These are phyloP conservation scores for Brachypteracias leptosomus DNA, from an alignment of 2,113 vertebrate genomes.

Conservation along the genomic window DNA sequence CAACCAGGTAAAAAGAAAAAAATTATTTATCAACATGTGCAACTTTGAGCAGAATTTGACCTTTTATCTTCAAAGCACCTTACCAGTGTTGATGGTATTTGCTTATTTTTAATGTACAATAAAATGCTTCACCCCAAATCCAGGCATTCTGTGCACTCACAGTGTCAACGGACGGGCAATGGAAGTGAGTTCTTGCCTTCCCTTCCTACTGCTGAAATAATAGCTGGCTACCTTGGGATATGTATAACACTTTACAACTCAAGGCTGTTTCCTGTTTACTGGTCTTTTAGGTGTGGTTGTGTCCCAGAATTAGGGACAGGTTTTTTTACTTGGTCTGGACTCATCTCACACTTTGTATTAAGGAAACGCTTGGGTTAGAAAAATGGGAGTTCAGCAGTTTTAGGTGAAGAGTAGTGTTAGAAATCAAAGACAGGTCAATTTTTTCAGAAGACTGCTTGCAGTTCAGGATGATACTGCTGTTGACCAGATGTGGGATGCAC, in stretches of 20 bases:
- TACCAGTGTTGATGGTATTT: neutral
- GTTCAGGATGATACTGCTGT: neutral
- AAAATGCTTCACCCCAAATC: neutral
- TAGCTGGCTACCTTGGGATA: conserved; percentile 58
- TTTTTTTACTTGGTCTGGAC: conserved; percentile 1
- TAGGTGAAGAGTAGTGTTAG: neutral
- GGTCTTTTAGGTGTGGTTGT: conserved; percentile 46
- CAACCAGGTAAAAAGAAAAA: neutral
- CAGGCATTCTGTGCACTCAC: neutral
- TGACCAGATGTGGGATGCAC: neutral
- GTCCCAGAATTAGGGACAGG: conserved; percentile 56
- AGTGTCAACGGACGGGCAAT: neutral
- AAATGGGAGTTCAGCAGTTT: neutral
- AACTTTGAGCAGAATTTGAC: neutral
- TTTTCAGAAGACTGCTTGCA: neutral
- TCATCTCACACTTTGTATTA: conserved; percentile 1
- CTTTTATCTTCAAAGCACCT: neutral
- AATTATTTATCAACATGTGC: neutral
- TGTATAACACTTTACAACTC: conserved; percentile 28
- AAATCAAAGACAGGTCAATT: neutral
- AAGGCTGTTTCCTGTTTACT: conserved; percentile 67
- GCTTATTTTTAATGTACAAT: neutral
- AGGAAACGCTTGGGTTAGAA: neutral
- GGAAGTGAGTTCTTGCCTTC: conserved; percentile 8
- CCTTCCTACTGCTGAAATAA: conserved; percentile 41